phyloP scores from a whole-genome alignment of 2,888 invertebrate genomes.

The Drosophila villosipedis region DNA sequence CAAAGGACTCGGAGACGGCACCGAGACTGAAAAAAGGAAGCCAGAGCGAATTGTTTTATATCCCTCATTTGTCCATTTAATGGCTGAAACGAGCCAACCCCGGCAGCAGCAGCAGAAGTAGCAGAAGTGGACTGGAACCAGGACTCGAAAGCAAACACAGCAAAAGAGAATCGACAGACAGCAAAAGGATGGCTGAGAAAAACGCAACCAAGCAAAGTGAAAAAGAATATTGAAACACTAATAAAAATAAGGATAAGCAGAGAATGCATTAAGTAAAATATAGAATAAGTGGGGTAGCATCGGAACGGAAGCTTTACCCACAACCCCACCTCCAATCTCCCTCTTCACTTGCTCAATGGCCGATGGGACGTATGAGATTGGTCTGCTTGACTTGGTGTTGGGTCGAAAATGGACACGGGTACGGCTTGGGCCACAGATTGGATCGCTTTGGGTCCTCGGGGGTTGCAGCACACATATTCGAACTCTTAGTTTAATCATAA shows the following conservation, averaged over 20 bases:
- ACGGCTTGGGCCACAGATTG: conserved; percentile 48
- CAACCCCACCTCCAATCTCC: neutral
- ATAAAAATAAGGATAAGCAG: conserved; percentile 82
- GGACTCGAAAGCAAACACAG: conserved; percentile 47
- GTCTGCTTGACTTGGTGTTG: conserved; percentile 45
- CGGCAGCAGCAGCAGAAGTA: conserved; percentile 17
- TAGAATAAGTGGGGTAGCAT: conserved; percentile 73
- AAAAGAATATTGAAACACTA: conserved; percentile 82
- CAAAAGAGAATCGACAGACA: conserved; percentile 45
- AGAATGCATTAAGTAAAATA: conserved; percentile 82
- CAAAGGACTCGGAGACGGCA: conserved; percentile 51
- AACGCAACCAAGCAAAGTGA: conserved; percentile 80
- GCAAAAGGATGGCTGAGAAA: conserved; percentile 65
- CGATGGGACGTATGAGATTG: conserved; percentile 56
- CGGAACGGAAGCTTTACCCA: conserved; percentile 14
- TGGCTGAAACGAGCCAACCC: conserved; percentile 81
- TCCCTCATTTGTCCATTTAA: conserved; percentile 84
- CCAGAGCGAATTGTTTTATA: conserved; percentile 84
- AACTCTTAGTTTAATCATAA: conserved; percentile 69
- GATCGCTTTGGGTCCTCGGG: conserved; percentile 31
- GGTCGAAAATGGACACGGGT: conserved; percentile 36
- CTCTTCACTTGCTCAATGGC: conserved; percentile 12
- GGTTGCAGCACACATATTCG: conserved; percentile 22
- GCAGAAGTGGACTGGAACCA: conserved; percentile 9
- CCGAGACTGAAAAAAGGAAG: conserved; percentile 69